Base-by-base conservation (phyloP, 2,888 invertebrate genomes). In the Euzetes globulus region DNA sequence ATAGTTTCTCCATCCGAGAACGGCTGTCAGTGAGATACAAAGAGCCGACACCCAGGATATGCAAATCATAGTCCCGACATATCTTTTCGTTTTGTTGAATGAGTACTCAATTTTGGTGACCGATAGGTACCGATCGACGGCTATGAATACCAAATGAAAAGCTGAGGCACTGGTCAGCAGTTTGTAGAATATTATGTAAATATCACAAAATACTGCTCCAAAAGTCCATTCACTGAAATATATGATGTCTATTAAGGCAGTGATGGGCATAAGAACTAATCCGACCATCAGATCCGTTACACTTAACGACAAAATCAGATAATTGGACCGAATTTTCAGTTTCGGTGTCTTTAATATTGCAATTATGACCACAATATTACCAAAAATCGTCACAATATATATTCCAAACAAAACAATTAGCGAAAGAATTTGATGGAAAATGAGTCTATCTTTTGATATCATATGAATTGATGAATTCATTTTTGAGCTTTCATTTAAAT, bases 71-170 rank as follows among this genome's bases (percentile, higher is more conserved):
- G n/a, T 6, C 25, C 33, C 7, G 1, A 65, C 37, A 33, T 29
- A n/a, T 9, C 37, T 3, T 37, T 65, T 65, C 4, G 13, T 65
- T 19, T 65, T 29, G 19, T 65, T 65, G 3, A 27, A n/a, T 7
- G 63, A 37, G 15, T 65, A 65, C 2, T 3, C 2, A n/a, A 65
- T 65, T 17, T n/a, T 65, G 2, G 63, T 65, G 25, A 65, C 63
- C 15, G 63, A 33, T 9, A 65, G 19, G n/a, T 65, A 65, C 11
- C 63, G 33, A 65, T 65, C 63, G n/a, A 65, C 37, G 22, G 63
- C 29, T 6, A 65, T 33, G 27, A 65, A 29, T 4, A 65, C 9
- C 29, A 65, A 27, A 37, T 65, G 33, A 17, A 65, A 27, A 5
- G 27, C 63, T n/a, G 63, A 65, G 7, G 37, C 15, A 27, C n/a